A percentile compares a stretch with the other conserved stretches of the same genome.
phyloP scores from a whole-genome alignment of 1,140 invertebrate genomes.

The Drosophila tristis region DNA sequence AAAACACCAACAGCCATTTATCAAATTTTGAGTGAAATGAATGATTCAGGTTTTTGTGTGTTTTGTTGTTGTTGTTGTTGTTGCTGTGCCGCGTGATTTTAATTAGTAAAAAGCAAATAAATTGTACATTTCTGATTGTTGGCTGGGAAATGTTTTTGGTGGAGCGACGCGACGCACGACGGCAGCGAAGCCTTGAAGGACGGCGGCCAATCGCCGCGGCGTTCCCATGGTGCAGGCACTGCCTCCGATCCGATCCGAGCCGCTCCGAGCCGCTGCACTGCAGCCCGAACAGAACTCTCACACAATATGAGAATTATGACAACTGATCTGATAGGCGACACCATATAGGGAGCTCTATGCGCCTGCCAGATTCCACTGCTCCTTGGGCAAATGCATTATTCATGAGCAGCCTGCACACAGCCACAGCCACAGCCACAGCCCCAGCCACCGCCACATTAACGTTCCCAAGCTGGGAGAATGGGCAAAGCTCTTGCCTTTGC shows the following conservation, averaged over 20 bases:
- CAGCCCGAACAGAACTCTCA: constrained; percentile 25
- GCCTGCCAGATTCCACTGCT: constrained; percentile 68
- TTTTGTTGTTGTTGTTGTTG: constrained; percentile 23
- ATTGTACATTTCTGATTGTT: constrained; percentile 30
- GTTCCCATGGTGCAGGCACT: constrained; percentile 53
- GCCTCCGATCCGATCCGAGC: constrained; percentile 8
- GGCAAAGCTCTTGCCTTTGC: constrained; percentile 6
- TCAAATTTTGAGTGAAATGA: constrained; percentile 77
- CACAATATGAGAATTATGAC: constrained; percentile 81
- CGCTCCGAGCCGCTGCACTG: too few species aligned
- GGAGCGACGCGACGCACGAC: constrained; percentile 7
- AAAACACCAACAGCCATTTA: constrained; percentile 58
- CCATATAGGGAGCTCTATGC: constrained; percentile 81
- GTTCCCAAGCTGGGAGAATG: constrained; percentile 13
- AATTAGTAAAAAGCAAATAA: constrained; percentile 74
- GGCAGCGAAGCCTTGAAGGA: constrained; percentile 27
- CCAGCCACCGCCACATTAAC: background rate
- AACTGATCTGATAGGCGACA: constrained; percentile 81
- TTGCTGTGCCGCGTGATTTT: constrained; percentile 48
- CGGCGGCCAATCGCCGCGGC: constrained; percentile 23
- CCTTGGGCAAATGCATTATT: constrained; percentile 67
- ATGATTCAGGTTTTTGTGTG: constrained; percentile 66
- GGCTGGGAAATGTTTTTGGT: constrained; percentile 14
- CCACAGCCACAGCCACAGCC: constrained; percentile 2
- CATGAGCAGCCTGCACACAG: constrained; percentile 37